Evolutionary conservation across 2,888 invertebrate genomes (phyloP).

Genomic region (Neoscelio sp.): DNA sequence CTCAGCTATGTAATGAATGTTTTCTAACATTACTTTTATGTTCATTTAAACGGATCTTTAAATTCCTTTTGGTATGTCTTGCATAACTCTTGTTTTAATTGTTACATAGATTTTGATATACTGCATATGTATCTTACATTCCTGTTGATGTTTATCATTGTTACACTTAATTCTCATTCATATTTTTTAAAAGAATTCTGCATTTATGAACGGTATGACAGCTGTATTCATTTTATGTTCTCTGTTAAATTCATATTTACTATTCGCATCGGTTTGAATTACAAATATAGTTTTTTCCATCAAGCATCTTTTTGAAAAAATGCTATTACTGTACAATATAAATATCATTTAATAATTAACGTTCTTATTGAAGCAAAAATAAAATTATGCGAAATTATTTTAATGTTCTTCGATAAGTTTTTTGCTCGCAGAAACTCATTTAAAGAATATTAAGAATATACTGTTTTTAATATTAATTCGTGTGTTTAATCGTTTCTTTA

Average conservation of each 20-base stretch:
- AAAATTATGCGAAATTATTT: slow-evolving; percentile 10
- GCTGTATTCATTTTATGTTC: no score
- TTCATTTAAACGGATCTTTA: slow-evolving; percentile 34
- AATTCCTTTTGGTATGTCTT: slow-evolving; percentile 39
- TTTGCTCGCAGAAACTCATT: slow-evolving; percentile 11
- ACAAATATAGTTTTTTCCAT: no score
- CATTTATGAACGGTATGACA: no score
- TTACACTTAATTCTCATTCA: slow-evolving; percentile 18
- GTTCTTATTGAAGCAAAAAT: no score
- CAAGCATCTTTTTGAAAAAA: no score
- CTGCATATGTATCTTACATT: slow-evolving; percentile 15
- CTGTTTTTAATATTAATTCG: neutral
- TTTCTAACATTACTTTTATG: slow-evolving; percentile 43
- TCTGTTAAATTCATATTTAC: no score
- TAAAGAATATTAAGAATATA: slow-evolving; percentile 24
- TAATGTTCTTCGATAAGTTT: neutral
- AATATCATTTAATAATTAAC: no score
- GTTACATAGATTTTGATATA: slow-evolving; percentile 32
- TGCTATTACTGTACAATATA: no score
- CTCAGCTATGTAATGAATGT: slow-evolving; percentile 22
- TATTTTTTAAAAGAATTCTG: no score
- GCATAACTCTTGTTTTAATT: slow-evolving; percentile 27
- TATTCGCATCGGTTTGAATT: no score
- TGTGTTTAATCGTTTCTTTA: no score
- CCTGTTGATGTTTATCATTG: slow-evolving; percentile 5